A percentile compares a stretch with the other conserved stretches of the same genome.
phyloP scores from a whole-genome alignment of 2,888 invertebrate genomes.

The Megastigmus dorsalis region DNA sequence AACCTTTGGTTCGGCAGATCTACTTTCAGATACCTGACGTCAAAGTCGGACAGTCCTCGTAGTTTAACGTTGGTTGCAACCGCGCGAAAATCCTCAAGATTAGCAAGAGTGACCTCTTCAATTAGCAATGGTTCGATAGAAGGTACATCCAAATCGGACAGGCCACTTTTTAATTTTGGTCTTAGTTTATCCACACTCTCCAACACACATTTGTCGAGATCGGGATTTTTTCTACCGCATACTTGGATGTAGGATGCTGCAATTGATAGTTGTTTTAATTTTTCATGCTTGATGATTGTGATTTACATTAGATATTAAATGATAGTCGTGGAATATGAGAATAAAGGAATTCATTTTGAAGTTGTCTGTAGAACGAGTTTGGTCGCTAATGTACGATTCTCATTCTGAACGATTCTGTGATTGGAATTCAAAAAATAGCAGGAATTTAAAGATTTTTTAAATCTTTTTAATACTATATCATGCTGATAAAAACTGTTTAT shows the following conservation, averaged over 20 bases:
- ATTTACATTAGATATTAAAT: too few relatives aligned
- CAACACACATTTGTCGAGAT: constrained; percentile 64
- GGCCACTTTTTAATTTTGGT: constrained; percentile 60
- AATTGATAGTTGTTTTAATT: too few relatives aligned
- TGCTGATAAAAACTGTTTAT: too few relatives aligned
- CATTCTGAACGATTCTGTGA: too few relatives aligned
- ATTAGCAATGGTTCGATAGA: constrained; percentile 64
- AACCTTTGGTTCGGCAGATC: constrained; percentile 59
- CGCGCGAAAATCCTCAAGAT: constrained; percentile 62
- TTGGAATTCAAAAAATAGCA: too few relatives aligned
- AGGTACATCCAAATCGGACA: constrained; percentile 67
- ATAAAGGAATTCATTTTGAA: too few relatives aligned
- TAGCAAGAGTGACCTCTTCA: constrained; percentile 58
- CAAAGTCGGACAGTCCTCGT: constrained; percentile 60
- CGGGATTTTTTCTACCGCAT: constrained; percentile 66
- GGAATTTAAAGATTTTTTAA: too few relatives aligned
- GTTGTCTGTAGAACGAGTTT: too few relatives aligned
- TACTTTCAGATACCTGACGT: constrained; percentile 51
- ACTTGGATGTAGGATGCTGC: constrained; percentile 66
- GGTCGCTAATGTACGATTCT: too few relatives aligned
- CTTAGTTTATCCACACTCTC: constrained; percentile 60
- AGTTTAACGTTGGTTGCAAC: constrained; percentile 61
- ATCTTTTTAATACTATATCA: too few relatives aligned
- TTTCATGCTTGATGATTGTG: too few relatives aligned
- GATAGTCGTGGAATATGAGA: too few relatives aligned